Conservation (phyloP, 1,140 invertebrate genomes). For the Bombus waltoni region DNA sequence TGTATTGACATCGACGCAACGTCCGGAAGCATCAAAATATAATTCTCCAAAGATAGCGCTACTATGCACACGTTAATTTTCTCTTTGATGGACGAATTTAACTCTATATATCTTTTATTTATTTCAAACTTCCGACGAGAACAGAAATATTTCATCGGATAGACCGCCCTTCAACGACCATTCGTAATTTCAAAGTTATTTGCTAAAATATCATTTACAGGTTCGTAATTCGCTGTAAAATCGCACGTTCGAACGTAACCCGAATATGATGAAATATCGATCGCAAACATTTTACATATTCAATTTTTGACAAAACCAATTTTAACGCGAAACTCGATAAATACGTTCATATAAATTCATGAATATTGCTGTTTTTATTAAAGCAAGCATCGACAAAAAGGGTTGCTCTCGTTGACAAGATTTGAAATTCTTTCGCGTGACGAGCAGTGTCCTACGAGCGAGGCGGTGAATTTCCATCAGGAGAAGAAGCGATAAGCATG, state of each 20-base stretch:
- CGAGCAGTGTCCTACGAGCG: background rate
- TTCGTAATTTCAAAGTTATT: background rate
- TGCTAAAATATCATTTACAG: background rate
- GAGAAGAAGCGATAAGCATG: conserved; percentile 55
- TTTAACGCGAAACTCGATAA: background rate
- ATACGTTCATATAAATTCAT: background rate
- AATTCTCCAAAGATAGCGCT: background rate
- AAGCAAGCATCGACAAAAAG: background rate
- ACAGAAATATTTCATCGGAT: no score
- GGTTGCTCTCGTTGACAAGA: background rate
- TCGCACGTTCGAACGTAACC: background rate
- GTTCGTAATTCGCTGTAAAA: background rate
- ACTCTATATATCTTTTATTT: no score
- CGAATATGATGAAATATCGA: background rate
- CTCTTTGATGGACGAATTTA: background rate
- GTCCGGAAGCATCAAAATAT: background rate
- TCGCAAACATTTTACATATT: background rate
- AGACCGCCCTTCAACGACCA: no score
- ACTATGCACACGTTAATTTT: background rate
- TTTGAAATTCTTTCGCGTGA: conserved; percentile 41
- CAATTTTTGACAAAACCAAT: background rate
- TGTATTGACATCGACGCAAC: conserved; percentile 17
- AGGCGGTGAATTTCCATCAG: conserved; percentile 50
- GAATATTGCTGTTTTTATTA: background rate
- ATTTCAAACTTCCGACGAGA: no score